phyloP scores from a whole-genome alignment of 2,797 vertebrate genomes.

The Pantherophis alleghaniensis region DNA sequence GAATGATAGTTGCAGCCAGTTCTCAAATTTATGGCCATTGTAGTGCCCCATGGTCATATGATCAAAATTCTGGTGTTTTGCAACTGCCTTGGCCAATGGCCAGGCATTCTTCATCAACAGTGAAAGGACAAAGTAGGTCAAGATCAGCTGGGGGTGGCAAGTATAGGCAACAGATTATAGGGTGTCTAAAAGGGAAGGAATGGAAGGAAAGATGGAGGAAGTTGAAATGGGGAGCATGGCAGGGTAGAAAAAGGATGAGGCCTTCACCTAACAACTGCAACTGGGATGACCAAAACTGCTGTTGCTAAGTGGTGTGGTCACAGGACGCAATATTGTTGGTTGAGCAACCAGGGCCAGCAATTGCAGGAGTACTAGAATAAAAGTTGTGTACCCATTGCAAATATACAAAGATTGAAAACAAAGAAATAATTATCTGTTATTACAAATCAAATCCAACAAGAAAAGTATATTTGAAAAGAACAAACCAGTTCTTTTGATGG shows the following conservation, averaged over 20 bases:
- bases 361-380: too few species aligned
- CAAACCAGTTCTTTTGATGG: background rate
- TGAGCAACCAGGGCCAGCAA: background rate
- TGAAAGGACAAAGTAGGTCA: background rate
- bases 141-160: background rate
- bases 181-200: background rate
- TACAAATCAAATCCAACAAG: background rate
- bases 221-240: background rate
- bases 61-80: background rate
- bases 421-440: background rate
- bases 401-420: background rate
- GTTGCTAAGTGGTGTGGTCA: background rate
- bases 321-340: background rate
- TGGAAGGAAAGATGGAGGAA: background rate
- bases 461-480: background rate
- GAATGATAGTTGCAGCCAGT: background rate
- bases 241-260: background rate
- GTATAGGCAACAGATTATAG: background rate
- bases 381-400: background rate
- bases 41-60: background rate
- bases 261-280: background rate
- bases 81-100: background rate
- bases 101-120: background rate
- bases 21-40: background rate
- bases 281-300: background rate